Evolutionary conservation across 2,797 vertebrate genomes (phyloP).

Genomic region (Eremophila alpestris): DNA sequence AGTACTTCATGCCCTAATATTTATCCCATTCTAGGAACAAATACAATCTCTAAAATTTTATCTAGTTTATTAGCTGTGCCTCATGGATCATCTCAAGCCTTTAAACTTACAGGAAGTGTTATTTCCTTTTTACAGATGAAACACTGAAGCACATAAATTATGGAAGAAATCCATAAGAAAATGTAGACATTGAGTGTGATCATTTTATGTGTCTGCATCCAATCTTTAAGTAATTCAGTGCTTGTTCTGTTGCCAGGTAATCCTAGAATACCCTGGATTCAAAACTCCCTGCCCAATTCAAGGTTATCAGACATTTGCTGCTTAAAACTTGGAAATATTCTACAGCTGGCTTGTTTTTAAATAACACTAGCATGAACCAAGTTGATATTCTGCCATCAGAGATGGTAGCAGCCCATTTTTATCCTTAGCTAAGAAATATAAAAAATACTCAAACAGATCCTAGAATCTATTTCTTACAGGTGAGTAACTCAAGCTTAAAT

Average conservation of each 20-base stretch:
- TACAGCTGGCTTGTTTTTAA: neutral
- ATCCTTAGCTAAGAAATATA: neutral
- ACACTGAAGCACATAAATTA: conserved; percentile 5
- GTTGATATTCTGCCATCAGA: neutral
- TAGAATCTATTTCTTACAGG: neutral
- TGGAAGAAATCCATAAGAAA: neutral
- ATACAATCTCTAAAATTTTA: neutral
- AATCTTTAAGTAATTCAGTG: neutral
- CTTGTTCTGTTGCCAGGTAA: neutral
- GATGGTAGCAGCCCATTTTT: neutral
- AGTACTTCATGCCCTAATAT: neutral
- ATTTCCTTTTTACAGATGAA: conserved; percentile 1
- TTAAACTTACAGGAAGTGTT: neutral
- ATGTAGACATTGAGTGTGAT: neutral
- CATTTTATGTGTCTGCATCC: neutral
- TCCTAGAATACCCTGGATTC: conserved; percentile 4
- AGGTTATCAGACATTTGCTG: neutral
- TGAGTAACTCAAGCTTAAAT: neutral
- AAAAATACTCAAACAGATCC: neutral
- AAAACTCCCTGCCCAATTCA: neutral
- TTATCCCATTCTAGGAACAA: neutral
- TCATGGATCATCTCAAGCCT: neutral
- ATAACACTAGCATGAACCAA: neutral
- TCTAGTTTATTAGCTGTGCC: neutral
- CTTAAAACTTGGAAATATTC: neutral